Evolutionary conservation across 92 coral and sea anemone genomes (phyloP).

Genomic region (Virgularia gustaviana): DNA sequence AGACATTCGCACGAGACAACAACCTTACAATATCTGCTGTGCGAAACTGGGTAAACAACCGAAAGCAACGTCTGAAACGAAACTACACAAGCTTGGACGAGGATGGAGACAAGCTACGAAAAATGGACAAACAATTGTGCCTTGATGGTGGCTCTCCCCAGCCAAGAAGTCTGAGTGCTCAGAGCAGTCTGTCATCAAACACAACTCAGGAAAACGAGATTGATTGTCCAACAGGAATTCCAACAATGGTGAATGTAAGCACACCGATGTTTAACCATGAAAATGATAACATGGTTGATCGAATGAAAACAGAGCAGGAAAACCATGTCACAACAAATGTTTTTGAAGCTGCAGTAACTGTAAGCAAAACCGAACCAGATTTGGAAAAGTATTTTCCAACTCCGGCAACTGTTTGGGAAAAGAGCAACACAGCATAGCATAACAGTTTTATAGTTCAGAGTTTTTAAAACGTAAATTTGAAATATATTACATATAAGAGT

Average conservation of each 20-base stretch:
- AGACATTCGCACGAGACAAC: constrained; percentile 19
- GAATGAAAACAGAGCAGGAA: not conserved
- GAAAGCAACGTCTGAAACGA: constrained; percentile 35
- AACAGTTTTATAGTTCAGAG: no score
- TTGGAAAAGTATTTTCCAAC: not conserved
- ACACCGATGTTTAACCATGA: not conserved
- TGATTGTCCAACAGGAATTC: not conserved
- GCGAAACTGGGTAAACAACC: constrained; percentile 36
- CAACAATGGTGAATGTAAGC: constrained; percentile 15
- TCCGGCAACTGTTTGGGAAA: no score
- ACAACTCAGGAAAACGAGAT: not conserved
- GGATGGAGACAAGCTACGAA: constrained; percentile 1
- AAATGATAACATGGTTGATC: not conserved
- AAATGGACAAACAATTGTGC: not conserved
- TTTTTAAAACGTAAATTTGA: no score
- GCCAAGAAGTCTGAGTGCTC: not conserved
- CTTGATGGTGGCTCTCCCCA: not conserved
- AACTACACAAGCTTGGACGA: constrained; percentile 13
- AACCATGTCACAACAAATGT: not conserved
- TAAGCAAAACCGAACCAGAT: not conserved
- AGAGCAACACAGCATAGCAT: no score
- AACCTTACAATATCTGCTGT: constrained; percentile 35
- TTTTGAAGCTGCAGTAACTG: not conserved
- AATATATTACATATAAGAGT: no score
- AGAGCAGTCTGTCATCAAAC: no score